Percentiles rank a stretch among this genome's conserved stretches.
Evolutionary conservation across 2,113 vertebrate species (phyloP).

Genomic region (Orycteropus afer): DNA sequence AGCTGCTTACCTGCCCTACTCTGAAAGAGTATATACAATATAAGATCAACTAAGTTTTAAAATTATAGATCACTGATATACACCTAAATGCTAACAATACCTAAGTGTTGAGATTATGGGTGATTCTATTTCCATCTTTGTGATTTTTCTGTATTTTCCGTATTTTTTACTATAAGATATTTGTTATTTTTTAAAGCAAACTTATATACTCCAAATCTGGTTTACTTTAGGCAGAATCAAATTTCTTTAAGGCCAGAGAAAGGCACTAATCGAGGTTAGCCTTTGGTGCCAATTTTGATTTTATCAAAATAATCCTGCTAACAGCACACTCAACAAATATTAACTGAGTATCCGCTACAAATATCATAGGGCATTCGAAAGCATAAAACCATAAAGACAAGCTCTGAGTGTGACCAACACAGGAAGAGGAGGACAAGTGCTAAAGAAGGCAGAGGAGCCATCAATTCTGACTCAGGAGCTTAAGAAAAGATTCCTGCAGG

Average conservation of each 20-base stretch:
- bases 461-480: not conserved
- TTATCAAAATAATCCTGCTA: not conserved
- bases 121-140: not conserved
- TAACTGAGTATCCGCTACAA: not conserved
- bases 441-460: not conserved
- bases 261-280: not conserved
- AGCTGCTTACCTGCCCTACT: not conserved
- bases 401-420: not conserved
- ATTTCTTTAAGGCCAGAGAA: not conserved
- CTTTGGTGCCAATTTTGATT: not conserved
- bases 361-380: not conserved
- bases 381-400: not conserved
- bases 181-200: not conserved
- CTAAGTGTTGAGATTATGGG: not conserved
- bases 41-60: not conserved
- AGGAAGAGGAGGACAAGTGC: not conserved
- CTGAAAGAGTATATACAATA: not conserved
- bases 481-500: not conserved
- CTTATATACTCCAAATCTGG: not conserved
- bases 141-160: not conserved
- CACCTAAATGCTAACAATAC: not conserved
- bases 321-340: not conserved
- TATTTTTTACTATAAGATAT: not conserved
- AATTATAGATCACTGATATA: not conserved
- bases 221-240: conserved; percentile 12